Conservation (phyloP, 2,113 vertebrate genomes). For the Podilymbus podiceps region DNA sequence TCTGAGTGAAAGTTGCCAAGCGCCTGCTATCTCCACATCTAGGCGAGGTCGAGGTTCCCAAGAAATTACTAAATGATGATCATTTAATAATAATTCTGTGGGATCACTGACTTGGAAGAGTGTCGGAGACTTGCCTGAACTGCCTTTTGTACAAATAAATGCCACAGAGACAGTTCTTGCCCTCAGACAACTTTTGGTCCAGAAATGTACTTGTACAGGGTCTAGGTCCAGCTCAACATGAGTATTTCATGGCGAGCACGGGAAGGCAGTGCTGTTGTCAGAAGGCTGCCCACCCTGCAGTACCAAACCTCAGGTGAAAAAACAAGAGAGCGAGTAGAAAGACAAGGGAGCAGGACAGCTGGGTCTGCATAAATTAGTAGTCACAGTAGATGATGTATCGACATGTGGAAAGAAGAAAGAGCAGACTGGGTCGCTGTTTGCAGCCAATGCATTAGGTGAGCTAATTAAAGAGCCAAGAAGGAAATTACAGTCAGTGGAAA, state of each 20-base stretch:
- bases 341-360: background rate
- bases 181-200: background rate
- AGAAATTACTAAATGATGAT: background rate
- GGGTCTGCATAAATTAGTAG: background rate
- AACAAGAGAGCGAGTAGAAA: fast-evolving
- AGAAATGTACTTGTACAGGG: fast-evolving
- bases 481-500: background rate
- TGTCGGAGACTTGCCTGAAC: background rate
- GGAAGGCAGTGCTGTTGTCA: background rate
- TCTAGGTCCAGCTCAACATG: fast-evolving
- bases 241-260: fast-evolving
- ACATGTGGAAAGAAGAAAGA: background rate
- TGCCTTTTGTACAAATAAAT: background rate
- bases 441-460: background rate
- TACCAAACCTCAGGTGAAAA: background rate
- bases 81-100: background rate
- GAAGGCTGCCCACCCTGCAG: background rate
- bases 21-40: background rate
- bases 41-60: background rate
- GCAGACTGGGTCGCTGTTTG: background rate
- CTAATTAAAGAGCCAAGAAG: conserved; percentile 7
- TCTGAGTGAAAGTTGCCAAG: background rate
- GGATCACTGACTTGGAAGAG: background rate
- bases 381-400: fast-evolving
- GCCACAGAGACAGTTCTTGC: background rate